phyloP scores from a whole-genome alignment of 2,888 invertebrate species.

The Limnephilus lunatus region DNA sequence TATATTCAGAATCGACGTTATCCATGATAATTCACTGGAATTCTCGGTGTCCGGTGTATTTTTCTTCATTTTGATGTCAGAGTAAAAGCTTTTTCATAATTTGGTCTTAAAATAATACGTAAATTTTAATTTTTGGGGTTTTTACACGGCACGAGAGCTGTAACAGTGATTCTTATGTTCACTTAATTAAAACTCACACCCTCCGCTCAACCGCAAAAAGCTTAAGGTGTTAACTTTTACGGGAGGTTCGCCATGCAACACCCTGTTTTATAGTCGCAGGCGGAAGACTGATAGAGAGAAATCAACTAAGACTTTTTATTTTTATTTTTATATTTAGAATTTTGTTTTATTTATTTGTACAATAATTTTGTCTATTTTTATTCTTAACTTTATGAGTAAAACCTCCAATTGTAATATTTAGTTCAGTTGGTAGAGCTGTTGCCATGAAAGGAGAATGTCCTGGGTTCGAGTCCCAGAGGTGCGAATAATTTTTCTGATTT shows the following conservation, averaged over 20 bases:
- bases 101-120: neutral
- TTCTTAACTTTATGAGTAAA: no score
- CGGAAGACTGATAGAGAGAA: neutral
- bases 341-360: no score
- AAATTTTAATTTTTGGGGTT: neutral
- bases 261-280: neutral
- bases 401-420: no score
- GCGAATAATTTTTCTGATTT: no score
- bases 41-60: neutral
- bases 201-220: neutral
- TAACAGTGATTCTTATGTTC: neutral
- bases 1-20: neutral
- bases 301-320: neutral
- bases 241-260: slow-evolving; percentile 5
- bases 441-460: no score
- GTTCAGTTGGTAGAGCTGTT: no score
- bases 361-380: no score
- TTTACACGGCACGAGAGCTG: neutral
- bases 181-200: neutral
- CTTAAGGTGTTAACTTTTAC: neutral
- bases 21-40: neutral
- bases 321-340: neutral
- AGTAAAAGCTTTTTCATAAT: neutral
- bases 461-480: no score
- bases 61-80: neutral